Conservation (phyloP, 2,888 invertebrate genomes). For the Torymus tubicola region DNA sequence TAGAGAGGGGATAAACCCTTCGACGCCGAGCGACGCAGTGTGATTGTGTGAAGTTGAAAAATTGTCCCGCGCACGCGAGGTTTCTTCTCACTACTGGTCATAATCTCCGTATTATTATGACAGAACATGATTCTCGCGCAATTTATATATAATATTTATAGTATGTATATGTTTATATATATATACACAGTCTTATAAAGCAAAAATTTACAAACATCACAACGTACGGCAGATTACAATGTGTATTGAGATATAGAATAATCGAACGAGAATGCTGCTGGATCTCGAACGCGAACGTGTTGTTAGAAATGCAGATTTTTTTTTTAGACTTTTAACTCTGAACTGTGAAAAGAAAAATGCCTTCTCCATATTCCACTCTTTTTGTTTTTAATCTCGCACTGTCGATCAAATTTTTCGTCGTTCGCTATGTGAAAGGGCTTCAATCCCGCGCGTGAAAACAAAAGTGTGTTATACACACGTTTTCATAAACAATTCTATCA, state of each 20-base stretch:
- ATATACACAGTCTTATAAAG: constrained; percentile 77
- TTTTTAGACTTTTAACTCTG: too few species aligned
- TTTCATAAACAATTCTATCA: too few species aligned
- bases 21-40: not conserved
- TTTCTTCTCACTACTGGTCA: not conserved
- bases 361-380: too few species aligned
- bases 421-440: too few species aligned
- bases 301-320: too few species aligned
- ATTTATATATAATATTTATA: constrained; percentile 62
- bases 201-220: constrained; percentile 77
- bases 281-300: constrained; percentile 9
- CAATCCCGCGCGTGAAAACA: too few species aligned
- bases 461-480: too few species aligned
- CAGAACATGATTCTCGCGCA: constrained; percentile 23
- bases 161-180: constrained; percentile 67
- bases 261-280: constrained; percentile 41
- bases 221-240: constrained; percentile 67
- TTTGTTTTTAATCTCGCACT: too few species aligned
- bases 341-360: too few species aligned
- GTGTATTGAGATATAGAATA: constrained; percentile 12
- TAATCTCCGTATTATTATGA: not conserved
- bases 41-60: constrained; percentile 5
- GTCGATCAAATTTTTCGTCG: too few species aligned
- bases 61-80: too few species aligned
- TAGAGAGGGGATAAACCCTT: not conserved